phyloP scores from a whole-genome alignment of 2,113 vertebrate species.

The Eurypyga helias region DNA sequence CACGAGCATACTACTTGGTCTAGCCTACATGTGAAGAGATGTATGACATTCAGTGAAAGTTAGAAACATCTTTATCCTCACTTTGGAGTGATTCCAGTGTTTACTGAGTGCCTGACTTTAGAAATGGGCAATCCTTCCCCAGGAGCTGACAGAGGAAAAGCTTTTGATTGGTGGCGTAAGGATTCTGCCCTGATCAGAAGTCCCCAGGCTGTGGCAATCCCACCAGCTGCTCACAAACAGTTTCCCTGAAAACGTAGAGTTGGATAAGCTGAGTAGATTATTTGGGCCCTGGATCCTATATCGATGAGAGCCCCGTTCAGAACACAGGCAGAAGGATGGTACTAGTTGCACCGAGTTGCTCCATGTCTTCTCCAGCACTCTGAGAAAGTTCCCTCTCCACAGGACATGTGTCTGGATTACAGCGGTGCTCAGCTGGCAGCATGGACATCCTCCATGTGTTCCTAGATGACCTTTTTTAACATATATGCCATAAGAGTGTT shows the following conservation, averaged over 20 bases:
- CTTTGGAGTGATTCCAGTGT: neutral
- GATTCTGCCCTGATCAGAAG: neutral
- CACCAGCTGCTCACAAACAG: neutral
- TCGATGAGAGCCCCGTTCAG: neutral
- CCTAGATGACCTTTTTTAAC: neutral
- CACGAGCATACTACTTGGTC: neutral
- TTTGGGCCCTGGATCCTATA: neutral
- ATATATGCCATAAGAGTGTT: neutral
- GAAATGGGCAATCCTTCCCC: neutral
- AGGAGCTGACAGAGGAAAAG: neutral
- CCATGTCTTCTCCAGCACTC: neutral
- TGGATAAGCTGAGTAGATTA: neutral
- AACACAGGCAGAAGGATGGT: neutral
- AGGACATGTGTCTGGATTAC: neutral
- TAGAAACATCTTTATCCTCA: neutral
- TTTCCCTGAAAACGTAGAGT: neutral
- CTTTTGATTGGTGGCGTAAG: neutral
- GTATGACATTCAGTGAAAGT: neutral
- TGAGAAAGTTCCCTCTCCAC: neutral
- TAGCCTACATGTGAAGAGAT: conserved; percentile 5
- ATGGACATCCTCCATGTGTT: neutral
- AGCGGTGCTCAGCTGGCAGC: neutral
- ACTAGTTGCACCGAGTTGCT: neutral
- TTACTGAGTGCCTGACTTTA: neutral
- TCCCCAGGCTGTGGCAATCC: neutral